Conservation (phyloP, 2,888 invertebrate genomes). For the Dilophus febrilis region DNA sequence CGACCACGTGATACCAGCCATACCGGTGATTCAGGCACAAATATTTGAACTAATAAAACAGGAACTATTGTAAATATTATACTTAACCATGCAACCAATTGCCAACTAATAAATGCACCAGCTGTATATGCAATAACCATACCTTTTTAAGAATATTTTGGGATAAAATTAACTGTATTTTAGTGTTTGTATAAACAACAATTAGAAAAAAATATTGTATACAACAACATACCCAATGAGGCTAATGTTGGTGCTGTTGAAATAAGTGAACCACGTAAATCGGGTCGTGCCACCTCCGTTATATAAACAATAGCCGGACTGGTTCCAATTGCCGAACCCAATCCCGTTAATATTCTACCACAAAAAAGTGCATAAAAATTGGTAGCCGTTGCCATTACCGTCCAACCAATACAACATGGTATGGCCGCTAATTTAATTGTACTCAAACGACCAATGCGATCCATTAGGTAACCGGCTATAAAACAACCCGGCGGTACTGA, state of each 20-base stretch:
- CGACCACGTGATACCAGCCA: slow-evolving; percentile 39
- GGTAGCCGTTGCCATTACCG: slow-evolving; percentile 34
- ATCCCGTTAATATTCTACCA: slow-evolving; percentile 36
- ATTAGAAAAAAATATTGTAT: not conserved
- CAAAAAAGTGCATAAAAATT: slow-evolving; percentile 34
- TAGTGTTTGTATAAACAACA: slow-evolving; percentile 4
- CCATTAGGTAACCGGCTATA: slow-evolving; percentile 37
- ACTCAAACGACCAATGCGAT: slow-evolving; percentile 35
- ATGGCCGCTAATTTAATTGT: slow-evolving; percentile 37
- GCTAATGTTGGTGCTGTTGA: slow-evolving; percentile 39
- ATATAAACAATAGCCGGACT: slow-evolving; percentile 44
- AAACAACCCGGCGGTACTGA: slow-evolving; percentile 37
- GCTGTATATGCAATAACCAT: slow-evolving; percentile 39
- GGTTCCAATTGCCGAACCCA: slow-evolving; percentile 38
- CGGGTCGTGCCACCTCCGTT: slow-evolving; percentile 41
- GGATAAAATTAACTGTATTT: slow-evolving; percentile 5
- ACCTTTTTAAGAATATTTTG: too few species aligned
- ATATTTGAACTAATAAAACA: slow-evolving; percentile 29
- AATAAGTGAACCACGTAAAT: slow-evolving; percentile 40
- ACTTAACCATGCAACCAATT: slow-evolving; percentile 36
- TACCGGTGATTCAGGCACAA: slow-evolving; percentile 40
- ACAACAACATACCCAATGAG: slow-evolving; percentile 32
- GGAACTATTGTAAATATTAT: slow-evolving; percentile 36
- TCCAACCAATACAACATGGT: slow-evolving; percentile 38
- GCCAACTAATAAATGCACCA: slow-evolving; percentile 37